These are phyloP conservation scores for Venusia cambrica DNA, from an alignment of 2,888 invertebrate species.

Conservation along the genomic window DNA sequence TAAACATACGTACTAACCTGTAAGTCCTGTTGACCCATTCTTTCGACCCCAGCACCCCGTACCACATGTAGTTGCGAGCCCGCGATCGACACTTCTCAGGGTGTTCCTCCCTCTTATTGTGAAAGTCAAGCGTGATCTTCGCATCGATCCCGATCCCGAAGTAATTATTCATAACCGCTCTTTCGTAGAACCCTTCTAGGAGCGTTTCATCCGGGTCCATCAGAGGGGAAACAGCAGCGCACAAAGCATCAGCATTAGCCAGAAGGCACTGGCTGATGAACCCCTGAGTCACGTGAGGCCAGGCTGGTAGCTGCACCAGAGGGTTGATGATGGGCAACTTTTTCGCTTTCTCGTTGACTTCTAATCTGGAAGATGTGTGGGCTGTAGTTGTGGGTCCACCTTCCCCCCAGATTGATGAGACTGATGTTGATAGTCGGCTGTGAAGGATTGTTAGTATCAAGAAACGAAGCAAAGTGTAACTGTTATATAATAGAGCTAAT, in stretches of 20 bases:
- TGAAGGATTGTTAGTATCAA: slow-evolving; percentile 18
- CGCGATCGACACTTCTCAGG: slow-evolving; percentile 97
- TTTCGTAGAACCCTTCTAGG: slow-evolving; percentile 94
- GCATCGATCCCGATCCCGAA: slow-evolving; percentile 99
- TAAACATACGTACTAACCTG: too few relatives aligned
- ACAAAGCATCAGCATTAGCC: slow-evolving; percentile 97
- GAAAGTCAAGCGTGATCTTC: slow-evolving; percentile 97
- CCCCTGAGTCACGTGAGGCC: slow-evolving; percentile 91
- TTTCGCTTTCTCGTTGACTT: slow-evolving; percentile 82
- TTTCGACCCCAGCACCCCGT: slow-evolving; percentile 89
- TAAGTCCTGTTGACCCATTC: slow-evolving; percentile 94
- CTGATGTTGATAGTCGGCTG: slow-evolving; percentile 73
- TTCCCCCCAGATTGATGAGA: slow-evolving; percentile 78
- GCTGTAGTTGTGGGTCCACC: slow-evolving; percentile 47
- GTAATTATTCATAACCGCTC: slow-evolving; percentile 99
- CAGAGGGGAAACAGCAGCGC: slow-evolving; percentile 96
- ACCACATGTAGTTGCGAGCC: slow-evolving; percentile 98
- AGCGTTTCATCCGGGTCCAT: slow-evolving; percentile 96
- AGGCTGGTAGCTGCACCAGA: slow-evolving; percentile 90
- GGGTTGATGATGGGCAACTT: slow-evolving; percentile 95
- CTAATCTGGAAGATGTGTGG: slow-evolving; percentile 55
- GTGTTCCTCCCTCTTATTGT: slow-evolving; percentile 97
- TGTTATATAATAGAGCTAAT: too few relatives aligned
- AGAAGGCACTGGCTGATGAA: slow-evolving; percentile 97
- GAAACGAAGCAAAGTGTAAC: background rate